Base-by-base conservation (phyloP, 2,797 vertebrate genomes). In the Microctenopoma lineatum region DNA sequence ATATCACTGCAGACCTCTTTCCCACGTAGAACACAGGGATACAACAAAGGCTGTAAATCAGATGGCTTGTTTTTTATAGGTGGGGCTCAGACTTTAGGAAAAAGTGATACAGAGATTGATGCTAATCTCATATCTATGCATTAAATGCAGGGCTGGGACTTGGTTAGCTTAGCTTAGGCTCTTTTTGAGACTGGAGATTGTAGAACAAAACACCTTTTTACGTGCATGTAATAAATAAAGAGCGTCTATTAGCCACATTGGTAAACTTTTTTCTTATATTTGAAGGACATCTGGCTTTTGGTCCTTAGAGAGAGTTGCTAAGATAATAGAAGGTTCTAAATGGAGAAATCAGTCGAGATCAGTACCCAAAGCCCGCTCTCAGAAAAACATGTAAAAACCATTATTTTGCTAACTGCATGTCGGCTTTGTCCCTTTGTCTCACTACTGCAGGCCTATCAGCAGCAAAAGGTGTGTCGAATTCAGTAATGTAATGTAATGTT, bases 1-100 rank as follows among this genome's bases (percentile, higher is more conserved):
- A 34, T 50, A 51, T 77, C 59, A 59, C 57, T 46, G 11, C 0
- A 7, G 16, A 21, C 50, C 14, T 65, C 21, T 56, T 75, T 73
- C 4, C 26, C 7, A 25, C 16, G 3, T 13, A 38, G 66, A 50
- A 6, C 11, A 18, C 7, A 18, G 44, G 8, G 8, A n/a, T 1
- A 45, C n/a, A 45, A 45, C 10, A n/a, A 44, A 44, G 42, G 16
- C 41, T 16, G 41, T 5, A 6, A 44, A 25, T 53, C 27, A 2
- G 21, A 16, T 47, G 38, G 29, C 47, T 55, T 48, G 16, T 29
- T 48, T 7, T 48, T 14, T 48, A 3, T 32, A 25, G 13, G 32
- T 8, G 32, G 32, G 32, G 32, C 25, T 58, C 1, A 14, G 16
- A 1, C 25, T n/a, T 67, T 52, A 10, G 21, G 14, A 3, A 38